Conservation (phyloP, 2,113 vertebrate species). For the Cynoglossus semilaevis region DNA sequence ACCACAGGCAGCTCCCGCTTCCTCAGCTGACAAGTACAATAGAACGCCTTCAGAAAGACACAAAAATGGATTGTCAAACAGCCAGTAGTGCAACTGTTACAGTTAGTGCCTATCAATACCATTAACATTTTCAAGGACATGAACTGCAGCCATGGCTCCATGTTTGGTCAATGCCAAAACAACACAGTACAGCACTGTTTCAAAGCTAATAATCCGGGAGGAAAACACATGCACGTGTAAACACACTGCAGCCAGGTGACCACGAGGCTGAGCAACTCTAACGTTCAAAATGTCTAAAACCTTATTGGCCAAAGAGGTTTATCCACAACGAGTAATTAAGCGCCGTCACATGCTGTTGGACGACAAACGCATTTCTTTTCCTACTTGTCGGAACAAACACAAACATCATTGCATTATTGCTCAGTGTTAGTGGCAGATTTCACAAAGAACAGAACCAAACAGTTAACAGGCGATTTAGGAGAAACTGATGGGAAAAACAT, state of each 20-base stretch:
- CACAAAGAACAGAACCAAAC: too few relatives aligned
- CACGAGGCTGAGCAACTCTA: conserved; percentile 55
- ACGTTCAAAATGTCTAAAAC: conserved; percentile 57
- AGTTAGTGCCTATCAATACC: conserved; percentile 21
- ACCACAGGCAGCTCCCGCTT: conserved; percentile 66
- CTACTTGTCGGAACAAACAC: conserved; percentile 15
- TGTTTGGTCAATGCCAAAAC: background rate
- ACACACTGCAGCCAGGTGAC: conserved; percentile 50
- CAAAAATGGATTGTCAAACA: conserved; percentile 26
- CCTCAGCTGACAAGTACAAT: conserved; percentile 32
- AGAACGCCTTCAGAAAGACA: conserved; percentile 21
- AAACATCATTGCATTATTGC: background rate
- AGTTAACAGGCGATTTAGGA: too few relatives aligned
- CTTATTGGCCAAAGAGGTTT: conserved; percentile 72
- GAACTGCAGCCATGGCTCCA: background rate
- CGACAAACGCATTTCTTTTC: conserved; percentile 43
- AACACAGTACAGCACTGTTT: conserved; percentile 6
- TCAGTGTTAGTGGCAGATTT: too few relatives aligned
- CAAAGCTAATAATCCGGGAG: conserved; percentile 3
- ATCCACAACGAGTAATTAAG: conserved; percentile 69
- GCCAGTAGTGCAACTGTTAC: conserved; percentile 28
- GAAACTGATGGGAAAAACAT: too few relatives aligned
- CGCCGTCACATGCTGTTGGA: conserved; percentile 59
- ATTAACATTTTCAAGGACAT: conserved; percentile 17
- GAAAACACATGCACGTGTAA: conserved; percentile 4